Evolutionary conservation across 2,888 invertebrate genomes (phyloP), one percentile per base, ranked within the genome.

Genomic region (Acheta domesticus): DNA sequence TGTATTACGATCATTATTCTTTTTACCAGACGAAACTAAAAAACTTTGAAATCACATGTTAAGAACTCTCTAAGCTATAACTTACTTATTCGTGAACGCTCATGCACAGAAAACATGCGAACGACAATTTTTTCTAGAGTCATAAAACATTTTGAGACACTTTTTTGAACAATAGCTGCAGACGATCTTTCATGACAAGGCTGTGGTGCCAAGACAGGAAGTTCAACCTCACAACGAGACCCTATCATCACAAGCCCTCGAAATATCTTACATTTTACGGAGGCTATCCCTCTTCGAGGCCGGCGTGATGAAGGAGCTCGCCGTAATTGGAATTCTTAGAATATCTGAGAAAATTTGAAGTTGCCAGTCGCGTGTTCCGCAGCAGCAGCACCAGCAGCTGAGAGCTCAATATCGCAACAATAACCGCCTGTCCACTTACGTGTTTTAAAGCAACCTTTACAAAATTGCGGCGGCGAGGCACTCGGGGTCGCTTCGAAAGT

Each of bases 291-390:
- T 62, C 62, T 11, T 62, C n/a, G 62, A 62, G n/a, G 62, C n/a
- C n/a, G 12, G n/a, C 16, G 62, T 62, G 16, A 62, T 62, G n/a
- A 62, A 62, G 62, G n/a, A 19, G 16, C 62, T 1, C 62, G 62
- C n/a, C 16, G 62, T 62, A 62, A 62, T 62, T 62, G 62, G 62
- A 62, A 62, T 62, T 62, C 62, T 62, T 62, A 62, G 62, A 62
- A 62, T 62, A 62, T 62, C 62, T 62, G 62, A 62, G 62, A 62
- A 62, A 62, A 62, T 62, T 62, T 62, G 62, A 62, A 62, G 62
- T 14, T n/a, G 16, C 62, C n/a, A 62, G 62, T 62, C 62, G 62
- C 62, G 62, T 62, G 62, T n/a, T 62, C n/a, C 4, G n/a, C 16
- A 62, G 62, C 36, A 36, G 36, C 36, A 36, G 36, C 36, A 8